Evolutionary conservation across 2,888 invertebrate genomes (phyloP), one percentile per base, ranked within the genome.

Genomic region (Drosophila pseudotalamancana): DNA sequence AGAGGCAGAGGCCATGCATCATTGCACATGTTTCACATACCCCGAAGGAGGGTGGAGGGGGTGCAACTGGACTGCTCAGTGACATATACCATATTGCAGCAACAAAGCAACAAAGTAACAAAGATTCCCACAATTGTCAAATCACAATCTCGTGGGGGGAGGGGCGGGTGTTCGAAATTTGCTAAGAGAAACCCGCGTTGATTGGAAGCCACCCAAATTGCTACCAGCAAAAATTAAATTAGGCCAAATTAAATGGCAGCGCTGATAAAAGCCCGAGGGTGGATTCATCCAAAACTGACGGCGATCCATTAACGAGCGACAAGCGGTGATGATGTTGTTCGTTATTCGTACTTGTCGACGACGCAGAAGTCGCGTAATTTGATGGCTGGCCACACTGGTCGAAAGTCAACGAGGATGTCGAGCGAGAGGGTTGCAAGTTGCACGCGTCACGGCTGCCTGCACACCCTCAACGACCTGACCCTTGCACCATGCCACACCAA

Each of bases 71-170:
- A 9, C 50, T 29, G 32, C 11, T 34, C 49, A 21, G 27, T 72
- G 87, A 82, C 87, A 76, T 66, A 75, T 59, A 63, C 54, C 77
- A 86, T 87, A 80, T 87, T 87, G 84, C 48, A 46, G 43, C 59
- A 68, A 67, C 59, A 69, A 60, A 60, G 40, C 35, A 29, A 31
- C 19, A 23, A 23, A 18, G 18, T 42, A 48, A 68, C 57, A 67
- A 64, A 60, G 68, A 67, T 85, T 87, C 87, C 87, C 87, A 87
- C 87, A 87, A 86, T 82, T 82, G 86, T 86, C 87, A 68, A 82
- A 80, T 75, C 85, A 75, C 69, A 77, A 75, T 57, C 19, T 1
- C 1, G 27, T 6, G 25, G 25, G 25, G 2, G 19, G 16, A 1
- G 43, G 40, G 55, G 43, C 23, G 40, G 48, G 31, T 16, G 29